Conservation (phyloP, 2,113 vertebrate species). For the Xiphorhynchus elegans region DNA sequence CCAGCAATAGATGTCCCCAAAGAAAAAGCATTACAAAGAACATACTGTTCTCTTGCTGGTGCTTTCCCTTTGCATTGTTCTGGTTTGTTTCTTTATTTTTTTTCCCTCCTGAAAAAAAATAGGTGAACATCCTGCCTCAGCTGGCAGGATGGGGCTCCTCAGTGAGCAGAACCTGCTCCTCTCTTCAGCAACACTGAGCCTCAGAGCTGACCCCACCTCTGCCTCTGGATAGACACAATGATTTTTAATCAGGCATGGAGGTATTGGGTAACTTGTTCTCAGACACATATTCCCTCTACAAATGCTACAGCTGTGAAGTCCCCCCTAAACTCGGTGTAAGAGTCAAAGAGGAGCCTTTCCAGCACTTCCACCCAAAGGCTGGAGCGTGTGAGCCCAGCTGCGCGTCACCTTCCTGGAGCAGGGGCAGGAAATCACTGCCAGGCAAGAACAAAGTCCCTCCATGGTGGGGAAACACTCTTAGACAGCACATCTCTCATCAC, state of each 20-base stretch:
- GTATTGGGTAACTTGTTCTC: neutral
- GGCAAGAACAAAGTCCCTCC: neutral
- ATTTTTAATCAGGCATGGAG: rapidly evolving
- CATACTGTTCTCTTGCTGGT: slow-evolving; percentile 60
- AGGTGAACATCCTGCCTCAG: neutral
- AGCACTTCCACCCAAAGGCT: neutral
- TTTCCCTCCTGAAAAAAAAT: neutral
- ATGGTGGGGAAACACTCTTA: neutral
- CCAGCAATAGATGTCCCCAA: slow-evolving; percentile 58
- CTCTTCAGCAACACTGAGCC: neutral
- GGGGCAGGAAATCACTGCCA: slow-evolving; percentile 1
- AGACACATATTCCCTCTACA: neutral
- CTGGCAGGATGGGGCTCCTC: neutral
- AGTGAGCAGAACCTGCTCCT: neutral
- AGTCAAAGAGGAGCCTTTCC: neutral
- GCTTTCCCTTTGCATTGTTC: slow-evolving; percentile 60
- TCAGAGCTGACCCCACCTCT: neutral
- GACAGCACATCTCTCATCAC: neutral
- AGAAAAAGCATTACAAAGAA: slow-evolving; percentile 65
- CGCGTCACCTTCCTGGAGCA: neutral
- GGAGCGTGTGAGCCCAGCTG: rapidly evolving
- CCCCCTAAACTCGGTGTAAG: neutral
- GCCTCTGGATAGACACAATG: neutral
- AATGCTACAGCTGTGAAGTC: rapidly evolving
- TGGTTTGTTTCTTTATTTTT: neutral